phyloP scores from a whole-genome alignment of 1,140 invertebrate species.

The Calliopsis andreniformis region DNA sequence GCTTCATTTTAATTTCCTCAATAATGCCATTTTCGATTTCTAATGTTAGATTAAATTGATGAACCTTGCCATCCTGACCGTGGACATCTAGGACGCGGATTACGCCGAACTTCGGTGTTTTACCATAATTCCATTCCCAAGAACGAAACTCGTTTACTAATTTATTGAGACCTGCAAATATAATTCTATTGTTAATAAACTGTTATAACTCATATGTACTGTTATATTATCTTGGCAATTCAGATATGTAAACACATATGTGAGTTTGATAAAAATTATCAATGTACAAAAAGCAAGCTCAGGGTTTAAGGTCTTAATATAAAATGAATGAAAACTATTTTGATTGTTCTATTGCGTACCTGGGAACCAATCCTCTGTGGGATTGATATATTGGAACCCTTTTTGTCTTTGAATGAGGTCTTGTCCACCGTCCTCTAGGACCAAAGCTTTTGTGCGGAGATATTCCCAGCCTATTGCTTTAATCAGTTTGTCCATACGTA shows the following conservation, averaged over 20 bases:
- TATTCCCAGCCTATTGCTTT: slow-evolving; percentile 91
- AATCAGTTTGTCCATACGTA: slow-evolving; percentile 87
- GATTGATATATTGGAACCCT: slow-evolving; percentile 92
- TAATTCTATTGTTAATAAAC: no score
- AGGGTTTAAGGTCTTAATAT: no score
- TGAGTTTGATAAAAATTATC: no score
- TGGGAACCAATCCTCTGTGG: slow-evolving; percentile 92
- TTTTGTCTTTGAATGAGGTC: slow-evolving; percentile 86
- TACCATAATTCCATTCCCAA: slow-evolving; percentile 95
- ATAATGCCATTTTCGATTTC: slow-evolving; percentile 75
- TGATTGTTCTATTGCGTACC: slow-evolving; percentile 81
- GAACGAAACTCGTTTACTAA: slow-evolving; percentile 84
- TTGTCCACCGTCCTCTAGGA: slow-evolving; percentile 86
- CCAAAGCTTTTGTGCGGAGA: slow-evolving; percentile 86
- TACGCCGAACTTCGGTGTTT: slow-evolving; percentile 92
- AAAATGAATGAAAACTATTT: no score
- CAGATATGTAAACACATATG: background rate
- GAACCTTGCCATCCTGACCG: slow-evolving; percentile 45
- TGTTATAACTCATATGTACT: no score
- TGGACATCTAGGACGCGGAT: slow-evolving; percentile 70
- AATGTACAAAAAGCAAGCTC: no score
- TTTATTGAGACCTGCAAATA: slow-evolving; percentile 84
- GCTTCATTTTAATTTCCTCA: slow-evolving; percentile 75
- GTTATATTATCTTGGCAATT: background rate
- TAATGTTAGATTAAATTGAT: slow-evolving; percentile 70